Evolutionary conservation across 2,797 vertebrate genomes (phyloP).

Genomic region (Pantherophis vulpinus): DNA sequence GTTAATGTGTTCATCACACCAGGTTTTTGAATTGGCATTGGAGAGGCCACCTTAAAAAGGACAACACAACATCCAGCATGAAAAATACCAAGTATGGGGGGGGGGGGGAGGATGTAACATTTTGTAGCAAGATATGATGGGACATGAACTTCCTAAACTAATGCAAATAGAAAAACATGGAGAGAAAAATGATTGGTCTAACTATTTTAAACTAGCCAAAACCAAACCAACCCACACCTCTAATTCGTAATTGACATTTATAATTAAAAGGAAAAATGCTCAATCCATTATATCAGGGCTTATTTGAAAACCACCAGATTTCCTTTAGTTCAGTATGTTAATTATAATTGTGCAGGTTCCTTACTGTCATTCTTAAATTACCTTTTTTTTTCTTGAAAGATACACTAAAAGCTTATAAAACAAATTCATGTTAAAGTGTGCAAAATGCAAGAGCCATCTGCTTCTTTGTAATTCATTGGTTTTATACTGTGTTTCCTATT

Average conservation of each 20-base stretch:
- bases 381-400: neutral
- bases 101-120: neutral
- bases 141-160: neutral
- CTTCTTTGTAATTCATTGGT: neutral
- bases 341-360: neutral
- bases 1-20: slow-evolving; percentile 55
- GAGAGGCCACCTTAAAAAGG: slow-evolving; percentile 54
- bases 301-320: neutral
- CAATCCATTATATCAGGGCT: neutral
- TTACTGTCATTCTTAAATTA: neutral
- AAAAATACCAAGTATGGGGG: slow-evolving; percentile 50
- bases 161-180: neutral
- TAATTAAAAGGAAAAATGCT: neutral
- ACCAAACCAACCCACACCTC: neutral
- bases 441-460: neutral
- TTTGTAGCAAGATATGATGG: neutral
- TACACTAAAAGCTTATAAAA: neutral
- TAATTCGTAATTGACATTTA: neutral
- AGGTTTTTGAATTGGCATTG: slow-evolving; percentile 61
- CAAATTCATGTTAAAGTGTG: neutral
- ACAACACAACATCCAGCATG: slow-evolving; percentile 44
- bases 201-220: neutral
- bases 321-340: neutral
- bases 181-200: neutral
- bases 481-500: neutral